Conservation (phyloP, 2,888 invertebrate genomes). For the Caenorhabditis sp. region DNA sequence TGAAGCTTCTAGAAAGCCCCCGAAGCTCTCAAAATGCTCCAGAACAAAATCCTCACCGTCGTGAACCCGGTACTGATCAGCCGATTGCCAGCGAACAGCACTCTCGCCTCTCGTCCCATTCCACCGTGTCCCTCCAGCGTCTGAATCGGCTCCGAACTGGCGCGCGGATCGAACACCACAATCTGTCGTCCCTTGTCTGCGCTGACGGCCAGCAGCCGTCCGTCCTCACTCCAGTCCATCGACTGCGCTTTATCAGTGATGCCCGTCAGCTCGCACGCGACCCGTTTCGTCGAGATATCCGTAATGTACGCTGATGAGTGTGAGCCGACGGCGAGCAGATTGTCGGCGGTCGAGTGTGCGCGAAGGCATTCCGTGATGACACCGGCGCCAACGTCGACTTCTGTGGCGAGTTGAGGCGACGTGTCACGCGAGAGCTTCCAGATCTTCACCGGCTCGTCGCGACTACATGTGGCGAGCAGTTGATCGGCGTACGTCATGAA, state of each 20-base stretch:
- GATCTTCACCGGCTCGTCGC: constrained; percentile 84
- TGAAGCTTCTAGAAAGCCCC: no score
- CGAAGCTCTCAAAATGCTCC: background rate
- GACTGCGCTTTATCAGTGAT: constrained; percentile 89
- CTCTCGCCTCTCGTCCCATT: constrained; percentile 85
- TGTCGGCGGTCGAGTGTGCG: constrained; percentile 92
- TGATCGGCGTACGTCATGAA: constrained; percentile 97
- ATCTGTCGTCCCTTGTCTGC: constrained; percentile 84
- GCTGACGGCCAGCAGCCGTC: constrained; percentile 89
- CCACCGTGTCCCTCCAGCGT: constrained; percentile 74
- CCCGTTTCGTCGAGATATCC: constrained; percentile 88
- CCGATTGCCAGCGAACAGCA: constrained; percentile 93
- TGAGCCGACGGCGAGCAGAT: constrained; percentile 91
- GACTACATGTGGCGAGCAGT: constrained; percentile 90
- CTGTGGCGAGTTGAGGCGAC: constrained; percentile 50
- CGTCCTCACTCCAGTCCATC: constrained; percentile 93
- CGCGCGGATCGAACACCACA: constrained; percentile 84
- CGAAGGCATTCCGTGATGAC: constrained; percentile 60
- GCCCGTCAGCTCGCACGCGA: constrained; percentile 70
- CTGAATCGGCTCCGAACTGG: constrained; percentile 79
- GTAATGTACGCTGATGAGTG: constrained; percentile 91
- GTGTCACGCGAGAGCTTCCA: constrained; percentile 87
- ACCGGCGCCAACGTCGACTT: constrained; percentile 65
- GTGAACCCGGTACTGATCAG: constrained; percentile 94
- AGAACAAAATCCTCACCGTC: constrained; percentile 86